Base-by-base conservation (phyloP, 2,113 vertebrate genomes). In the Istiophorus platypterus region DNA sequence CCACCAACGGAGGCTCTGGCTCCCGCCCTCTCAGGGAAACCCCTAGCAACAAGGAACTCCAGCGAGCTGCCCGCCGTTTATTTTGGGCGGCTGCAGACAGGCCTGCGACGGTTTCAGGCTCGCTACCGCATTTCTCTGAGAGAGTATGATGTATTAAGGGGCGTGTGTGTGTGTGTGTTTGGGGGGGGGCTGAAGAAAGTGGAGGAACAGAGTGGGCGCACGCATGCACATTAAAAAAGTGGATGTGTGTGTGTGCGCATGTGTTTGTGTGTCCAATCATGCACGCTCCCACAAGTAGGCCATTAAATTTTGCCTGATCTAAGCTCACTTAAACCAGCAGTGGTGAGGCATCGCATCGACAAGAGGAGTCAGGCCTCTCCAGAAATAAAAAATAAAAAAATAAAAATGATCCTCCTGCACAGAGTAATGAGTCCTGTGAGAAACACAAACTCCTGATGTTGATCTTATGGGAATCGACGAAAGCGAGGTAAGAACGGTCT, bases 31-130 rank as follows among this genome's bases (percentile, higher is more conserved):
- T 89, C 80, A 88, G 92, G 94, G 93, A 94, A 94, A 91, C 91
- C 94, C 94, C 92, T 92, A 93, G 94, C 94, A 94, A 93, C 94
- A 92, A 90, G 92, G 90, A 92, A 92, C 86, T 92, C 93, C 89
- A 90, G 78, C 73, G 51, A 89, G 80, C 69, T 15, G 74, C 86
- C 80, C 52, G 31, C 29, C 61, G 81, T 87, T 93, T 94, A 94
- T 94, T 95, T 92, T 91, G 66, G 88, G 93, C 59, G 37, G 63
- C 79, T 26, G 77, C 74, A 91, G 83, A 85, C 82, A 56, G 84
- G 62, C 76, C 66, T 27, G 73, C 69, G 14, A 89, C 67, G 80
- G 69, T 82, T 91, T 67, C 67, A 89, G 76, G 70, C 68, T 72
- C 24, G 27, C 66, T 85, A 73, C 57, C 70, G 76, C 67, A 0